phyloP scores from a whole-genome alignment of 2,888 invertebrate genomes.

The Ectemnius continuus region DNA sequence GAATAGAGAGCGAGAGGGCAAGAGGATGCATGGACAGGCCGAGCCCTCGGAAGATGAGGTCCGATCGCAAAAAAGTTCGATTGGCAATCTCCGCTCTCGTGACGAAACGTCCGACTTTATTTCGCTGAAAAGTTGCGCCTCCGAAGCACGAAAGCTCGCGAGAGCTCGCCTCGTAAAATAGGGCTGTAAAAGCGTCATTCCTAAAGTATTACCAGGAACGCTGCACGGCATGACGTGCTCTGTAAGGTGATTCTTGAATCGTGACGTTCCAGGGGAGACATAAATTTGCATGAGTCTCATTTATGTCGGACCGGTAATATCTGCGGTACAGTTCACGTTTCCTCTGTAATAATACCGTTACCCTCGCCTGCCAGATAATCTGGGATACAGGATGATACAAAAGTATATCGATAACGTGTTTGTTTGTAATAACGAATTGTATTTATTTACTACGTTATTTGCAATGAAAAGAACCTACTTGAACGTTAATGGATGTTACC shows the following conservation, averaged over 20 bases:
- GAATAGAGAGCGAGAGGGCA: not conserved
- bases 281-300: slow-evolving; percentile 14
- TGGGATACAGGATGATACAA: no score
- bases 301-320: not conserved
- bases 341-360: no score
- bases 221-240: slow-evolving; percentile 24
- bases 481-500: no score
- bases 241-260: slow-evolving; percentile 10
- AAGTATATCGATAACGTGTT: no score
- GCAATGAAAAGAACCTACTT: no score
- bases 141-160: not conserved
- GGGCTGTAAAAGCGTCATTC: slow-evolving; percentile 38
- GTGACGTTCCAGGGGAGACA: slow-evolving; percentile 12
- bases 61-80: slow-evolving; percentile 20
- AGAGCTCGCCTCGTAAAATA: slow-evolving; percentile 31
- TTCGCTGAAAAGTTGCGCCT: slow-evolving; percentile 37
- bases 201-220: slow-evolving; percentile 3
- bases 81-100: slow-evolving; percentile 48
- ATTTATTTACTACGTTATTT: no score
- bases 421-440: no score
- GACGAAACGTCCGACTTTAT: slow-evolving; percentile 44
- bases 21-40: no score
- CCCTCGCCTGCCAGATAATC: no score
- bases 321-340: not conserved
- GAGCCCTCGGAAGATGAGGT: slow-evolving; percentile 1